Evolutionary conservation across 2,113 vertebrate genomes (phyloP).

Genomic region (Ptyas mucosa): DNA sequence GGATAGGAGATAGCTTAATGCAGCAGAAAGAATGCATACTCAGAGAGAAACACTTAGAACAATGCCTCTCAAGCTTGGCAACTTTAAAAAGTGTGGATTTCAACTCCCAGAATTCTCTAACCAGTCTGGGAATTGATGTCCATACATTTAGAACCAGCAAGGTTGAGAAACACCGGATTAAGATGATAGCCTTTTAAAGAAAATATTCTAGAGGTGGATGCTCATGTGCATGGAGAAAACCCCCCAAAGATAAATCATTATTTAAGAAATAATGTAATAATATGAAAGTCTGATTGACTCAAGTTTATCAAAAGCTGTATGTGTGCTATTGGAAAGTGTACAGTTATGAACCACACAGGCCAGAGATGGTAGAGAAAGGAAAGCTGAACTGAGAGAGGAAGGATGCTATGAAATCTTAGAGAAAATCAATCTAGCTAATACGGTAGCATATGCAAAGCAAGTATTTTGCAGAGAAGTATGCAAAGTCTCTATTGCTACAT

Average conservation of each 20-base stretch:
- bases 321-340: neutral
- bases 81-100: neutral
- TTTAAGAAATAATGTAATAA: neutral
- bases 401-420: neutral
- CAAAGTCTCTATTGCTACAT: neutral
- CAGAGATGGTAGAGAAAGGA: neutral
- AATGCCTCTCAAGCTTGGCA: neutral
- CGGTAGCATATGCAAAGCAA: neutral
- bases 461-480: neutral
- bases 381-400: neutral
- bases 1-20: neutral
- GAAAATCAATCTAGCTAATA: neutral
- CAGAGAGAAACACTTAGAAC: neutral
- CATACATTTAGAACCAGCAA: neutral
- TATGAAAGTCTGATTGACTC: neutral
- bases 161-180: neutral
- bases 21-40: neutral
- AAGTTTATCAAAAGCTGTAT: neutral
- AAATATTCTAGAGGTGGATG: neutral
- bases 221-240: neutral
- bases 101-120: neutral
- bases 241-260: neutral
- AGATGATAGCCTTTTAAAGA: neutral
- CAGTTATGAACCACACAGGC: neutral
- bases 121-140: neutral